Evolutionary conservation across 2,113 vertebrate species (phyloP).

Genomic region (Anthoscopus minutus): DNA sequence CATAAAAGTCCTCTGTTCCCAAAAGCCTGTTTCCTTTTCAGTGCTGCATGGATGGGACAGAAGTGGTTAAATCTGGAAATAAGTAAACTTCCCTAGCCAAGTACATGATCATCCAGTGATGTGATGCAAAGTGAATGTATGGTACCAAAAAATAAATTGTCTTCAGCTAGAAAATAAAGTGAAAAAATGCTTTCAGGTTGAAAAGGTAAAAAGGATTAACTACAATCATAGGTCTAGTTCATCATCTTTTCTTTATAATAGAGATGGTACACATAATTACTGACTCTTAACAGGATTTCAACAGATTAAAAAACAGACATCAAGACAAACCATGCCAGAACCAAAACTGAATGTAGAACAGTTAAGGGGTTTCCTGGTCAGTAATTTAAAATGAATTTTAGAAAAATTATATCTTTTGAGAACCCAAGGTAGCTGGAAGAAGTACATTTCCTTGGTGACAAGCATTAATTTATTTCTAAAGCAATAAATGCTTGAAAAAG

Average conservation of each 20-base stretch:
- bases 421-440: not conserved
- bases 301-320: not conserved
- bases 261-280: not conserved
- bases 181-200: not conserved
- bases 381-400: not conserved
- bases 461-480: conserved; percentile 8
- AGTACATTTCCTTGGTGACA: not conserved
- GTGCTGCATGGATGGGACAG: not conserved
- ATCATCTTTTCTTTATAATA: not conserved
- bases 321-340: not conserved
- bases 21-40: not conserved
- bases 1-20: not conserved
- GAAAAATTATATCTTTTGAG: not conserved
- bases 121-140: not conserved
- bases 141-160: not conserved
- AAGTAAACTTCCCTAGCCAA: not conserved
- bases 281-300: not conserved
- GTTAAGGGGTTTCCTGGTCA: not conserved
- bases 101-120: fast-evolving
- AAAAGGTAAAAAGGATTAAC: not conserved
- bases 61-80: not conserved
- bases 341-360: not conserved
- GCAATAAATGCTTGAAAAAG: not conserved
- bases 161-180: not conserved
- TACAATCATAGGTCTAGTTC: not conserved